These are phyloP conservation scores for Molothrus aeneus DNA, from an alignment of 2,797 vertebrate species.

Conservation along the genomic window DNA sequence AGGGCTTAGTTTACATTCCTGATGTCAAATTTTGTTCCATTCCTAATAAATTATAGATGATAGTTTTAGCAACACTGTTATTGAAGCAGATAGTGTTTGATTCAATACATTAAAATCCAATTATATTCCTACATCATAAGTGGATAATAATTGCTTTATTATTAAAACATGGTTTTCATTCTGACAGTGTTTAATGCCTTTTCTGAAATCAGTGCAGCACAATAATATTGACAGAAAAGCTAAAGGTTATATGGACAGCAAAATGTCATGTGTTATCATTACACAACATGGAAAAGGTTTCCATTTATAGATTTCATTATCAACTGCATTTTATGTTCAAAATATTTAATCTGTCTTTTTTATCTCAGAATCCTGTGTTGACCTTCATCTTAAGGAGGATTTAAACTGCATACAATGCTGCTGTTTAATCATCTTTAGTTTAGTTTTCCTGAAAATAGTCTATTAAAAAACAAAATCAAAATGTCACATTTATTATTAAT, in stretches of 20 bases:
- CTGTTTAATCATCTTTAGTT: slow-evolving; percentile 23
- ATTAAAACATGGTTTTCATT: slow-evolving; percentile 45
- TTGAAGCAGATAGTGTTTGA: slow-evolving; percentile 49
- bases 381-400: slow-evolving; percentile 39
- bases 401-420: background rate
- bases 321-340: slow-evolving; percentile 23
- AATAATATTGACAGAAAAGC: slow-evolving; percentile 41
- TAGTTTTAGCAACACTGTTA: slow-evolving; percentile 29
- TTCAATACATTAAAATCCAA: slow-evolving; percentile 62
- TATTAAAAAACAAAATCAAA: slow-evolving; percentile 13
- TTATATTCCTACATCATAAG: slow-evolving; percentile 42
- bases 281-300: slow-evolving; percentile 37
- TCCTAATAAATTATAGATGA: slow-evolving; percentile 38
- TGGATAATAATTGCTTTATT: slow-evolving; percentile 51
- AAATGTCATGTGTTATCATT: slow-evolving; percentile 53
- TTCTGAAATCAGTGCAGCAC: slow-evolving; percentile 10
- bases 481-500: background rate
- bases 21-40: background rate
- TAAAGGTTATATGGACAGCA: slow-evolving; percentile 40
- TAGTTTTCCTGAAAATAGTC: slow-evolving; percentile 19
- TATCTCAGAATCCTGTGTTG: background rate
- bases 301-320: slow-evolving; percentile 56
- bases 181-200: slow-evolving; percentile 15
- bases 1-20: slow-evolving; percentile 11
- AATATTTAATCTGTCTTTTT: slow-evolving; percentile 54